Percentiles rank a stretch among this genome's conserved stretches.
Evolutionary conservation across 1,140 invertebrate species (phyloP).

Genomic region (Bombus huntii): DNA sequence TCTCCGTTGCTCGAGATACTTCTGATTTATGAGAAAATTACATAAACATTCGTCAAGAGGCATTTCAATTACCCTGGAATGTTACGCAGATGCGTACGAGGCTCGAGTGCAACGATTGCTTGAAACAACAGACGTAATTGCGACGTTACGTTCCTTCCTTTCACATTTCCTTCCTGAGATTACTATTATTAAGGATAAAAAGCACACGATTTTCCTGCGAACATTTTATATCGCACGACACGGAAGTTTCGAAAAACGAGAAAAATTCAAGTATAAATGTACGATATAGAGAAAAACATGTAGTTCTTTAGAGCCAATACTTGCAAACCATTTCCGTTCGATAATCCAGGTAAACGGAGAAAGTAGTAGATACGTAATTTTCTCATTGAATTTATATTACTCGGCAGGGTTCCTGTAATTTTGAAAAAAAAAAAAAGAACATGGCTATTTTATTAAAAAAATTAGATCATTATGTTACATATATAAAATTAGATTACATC

Average conservation of each 20-base stretch:
- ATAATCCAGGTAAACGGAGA: not conserved
- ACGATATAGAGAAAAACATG: not conserved
- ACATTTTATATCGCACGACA: not conserved
- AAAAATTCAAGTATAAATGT: not conserved
- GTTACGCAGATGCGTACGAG: not conserved
- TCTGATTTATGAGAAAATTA: not conserved
- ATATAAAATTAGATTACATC: too few relatives aligned
- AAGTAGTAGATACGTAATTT: not conserved
- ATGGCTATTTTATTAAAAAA: too few relatives aligned
- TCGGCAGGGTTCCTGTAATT: too few relatives aligned
- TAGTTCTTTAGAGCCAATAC: not conserved
- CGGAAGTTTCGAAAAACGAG: not conserved
- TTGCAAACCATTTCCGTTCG: not conserved
- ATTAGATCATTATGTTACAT: too few relatives aligned
- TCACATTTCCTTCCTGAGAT: not conserved
- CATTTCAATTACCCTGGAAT: not conserved
- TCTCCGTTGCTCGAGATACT: not conserved
- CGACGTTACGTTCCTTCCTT: not conserved
- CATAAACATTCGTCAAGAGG: not conserved
- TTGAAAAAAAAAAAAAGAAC: too few relatives aligned
- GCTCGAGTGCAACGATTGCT: not conserved
- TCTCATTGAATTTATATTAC: not conserved
- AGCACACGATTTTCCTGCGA: not conserved
- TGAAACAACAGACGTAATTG: not conserved
- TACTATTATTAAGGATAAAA: conserved; percentile 1